phyloP scores from a whole-genome alignment of 2,797 vertebrate genomes.

The Diplodus sargus region DNA sequence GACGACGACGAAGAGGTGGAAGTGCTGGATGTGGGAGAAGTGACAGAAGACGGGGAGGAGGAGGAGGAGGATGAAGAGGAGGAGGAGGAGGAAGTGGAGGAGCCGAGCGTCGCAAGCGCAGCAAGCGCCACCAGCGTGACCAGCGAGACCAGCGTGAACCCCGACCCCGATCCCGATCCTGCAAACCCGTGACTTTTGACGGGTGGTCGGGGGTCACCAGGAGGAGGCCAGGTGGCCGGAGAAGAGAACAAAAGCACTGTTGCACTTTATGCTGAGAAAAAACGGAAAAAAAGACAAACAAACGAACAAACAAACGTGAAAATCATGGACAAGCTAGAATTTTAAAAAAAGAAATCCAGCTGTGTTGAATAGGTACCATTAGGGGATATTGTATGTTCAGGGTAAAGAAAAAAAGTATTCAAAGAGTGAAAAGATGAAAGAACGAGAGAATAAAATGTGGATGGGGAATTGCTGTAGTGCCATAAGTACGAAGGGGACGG shows the following conservation, averaged over 20 bases:
- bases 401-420: constrained; percentile 77
- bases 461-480: constrained; percentile 89
- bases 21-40: constrained; percentile 79
- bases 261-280: constrained; percentile 98
- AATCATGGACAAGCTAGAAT: constrained; percentile 59
- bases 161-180: constrained; percentile 49
- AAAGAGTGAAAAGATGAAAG: constrained; percentile 58
- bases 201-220: constrained; percentile 30
- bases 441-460: constrained; percentile 73
- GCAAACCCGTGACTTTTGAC: constrained; percentile 68
- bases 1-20: constrained; percentile 79
- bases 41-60: constrained; percentile 72
- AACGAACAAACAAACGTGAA: constrained; percentile 78
- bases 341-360: constrained; percentile 61
- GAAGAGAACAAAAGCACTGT: constrained; percentile 96
- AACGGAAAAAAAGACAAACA: constrained; percentile 78
- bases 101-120: constrained; percentile 72
- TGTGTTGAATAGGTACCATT: constrained; percentile 84
- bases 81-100: constrained; percentile 72
- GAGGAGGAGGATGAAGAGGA: constrained; percentile 55
- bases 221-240: constrained; percentile 45
- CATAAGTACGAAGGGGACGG: constrained; percentile 85
- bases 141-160: constrained; percentile 74
- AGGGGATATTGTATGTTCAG: constrained; percentile 87
- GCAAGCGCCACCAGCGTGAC: constrained; percentile 32